These are phyloP conservation scores for Trachelus troglodyta DNA, from an alignment of 2,888 invertebrate species.

Conservation along the genomic window DNA sequence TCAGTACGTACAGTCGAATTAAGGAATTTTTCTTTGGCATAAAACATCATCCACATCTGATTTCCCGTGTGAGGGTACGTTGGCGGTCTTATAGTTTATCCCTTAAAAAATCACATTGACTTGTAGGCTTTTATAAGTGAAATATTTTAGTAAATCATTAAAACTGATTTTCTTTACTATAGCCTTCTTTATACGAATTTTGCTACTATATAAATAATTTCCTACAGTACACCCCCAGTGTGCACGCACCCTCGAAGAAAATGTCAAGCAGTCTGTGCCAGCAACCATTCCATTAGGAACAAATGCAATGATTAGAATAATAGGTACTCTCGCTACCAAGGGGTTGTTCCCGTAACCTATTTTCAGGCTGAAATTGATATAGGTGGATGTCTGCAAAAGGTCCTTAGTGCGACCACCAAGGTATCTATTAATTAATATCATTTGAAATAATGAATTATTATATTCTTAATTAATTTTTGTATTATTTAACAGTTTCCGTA, in stretches of 20 bases:
- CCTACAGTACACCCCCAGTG: background rate
- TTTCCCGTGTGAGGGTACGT: background rate
- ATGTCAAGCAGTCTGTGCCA: background rate
- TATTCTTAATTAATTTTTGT: background rate
- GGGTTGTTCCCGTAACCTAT: conserved; percentile 19
- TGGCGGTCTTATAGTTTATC: background rate
- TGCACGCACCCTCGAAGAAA: background rate
- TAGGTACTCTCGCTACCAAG: conserved; percentile 9
- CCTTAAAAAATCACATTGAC: background rate
- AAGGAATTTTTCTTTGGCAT: background rate
- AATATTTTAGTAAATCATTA: background rate
- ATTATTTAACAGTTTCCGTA: background rate
- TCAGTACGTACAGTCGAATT: no score
- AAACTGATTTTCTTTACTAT: background rate
- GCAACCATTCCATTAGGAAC: conserved; percentile 4
- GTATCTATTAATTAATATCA: background rate
- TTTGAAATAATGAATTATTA: background rate
- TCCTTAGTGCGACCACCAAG: background rate
- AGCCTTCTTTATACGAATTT: background rate
- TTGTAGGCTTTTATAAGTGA: background rate
- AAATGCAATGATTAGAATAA: conserved; percentile 22
- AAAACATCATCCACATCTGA: background rate
- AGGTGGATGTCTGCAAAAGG: background rate
- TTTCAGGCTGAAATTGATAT: conserved; percentile 8
- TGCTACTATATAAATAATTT: background rate